These are phyloP conservation scores for Megaleporinus macrocephalus DNA, from an alignment of 2,113 vertebrate species.

Conservation along the genomic window DNA sequence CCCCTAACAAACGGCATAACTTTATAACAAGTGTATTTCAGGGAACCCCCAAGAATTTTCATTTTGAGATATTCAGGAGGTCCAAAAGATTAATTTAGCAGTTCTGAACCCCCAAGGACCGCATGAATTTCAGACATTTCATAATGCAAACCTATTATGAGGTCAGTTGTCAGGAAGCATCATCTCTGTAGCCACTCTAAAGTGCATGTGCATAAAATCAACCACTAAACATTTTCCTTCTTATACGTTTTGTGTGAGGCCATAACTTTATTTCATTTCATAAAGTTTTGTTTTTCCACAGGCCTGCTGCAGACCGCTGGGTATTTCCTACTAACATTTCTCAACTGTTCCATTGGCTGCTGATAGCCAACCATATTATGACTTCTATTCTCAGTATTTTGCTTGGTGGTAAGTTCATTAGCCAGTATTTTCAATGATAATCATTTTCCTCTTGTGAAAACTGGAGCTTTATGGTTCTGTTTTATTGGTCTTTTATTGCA, in stretches of 20 bases:
- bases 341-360: conserved; percentile 48
- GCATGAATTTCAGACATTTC: too few species aligned
- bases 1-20: too few species aligned
- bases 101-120: too few species aligned
- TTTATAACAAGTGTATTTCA: too few species aligned
- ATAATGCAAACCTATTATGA: background rate
- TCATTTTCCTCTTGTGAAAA: conserved; percentile 48
- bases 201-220: background rate
- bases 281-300: background rate
- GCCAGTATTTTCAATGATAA: conserved; percentile 38
- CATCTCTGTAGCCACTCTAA: background rate
- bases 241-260: background rate
- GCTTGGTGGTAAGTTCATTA: conserved; percentile 38
- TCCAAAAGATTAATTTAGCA: too few species aligned
- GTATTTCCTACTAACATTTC: conserved; percentile 37
- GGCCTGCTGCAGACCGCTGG: background rate
- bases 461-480: conserved; percentile 25
- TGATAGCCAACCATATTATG: conserved; percentile 27
- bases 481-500: conserved; percentile 58
- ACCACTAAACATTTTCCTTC: conserved; percentile 17
- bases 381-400: conserved; percentile 34
- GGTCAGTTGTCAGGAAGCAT: background rate
- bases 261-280: conserved; percentile 19
- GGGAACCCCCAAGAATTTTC: too few species aligned
- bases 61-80: too few species aligned